Conservation (phyloP, 1,140 invertebrate genomes). For the Drosophila miranda region DNA sequence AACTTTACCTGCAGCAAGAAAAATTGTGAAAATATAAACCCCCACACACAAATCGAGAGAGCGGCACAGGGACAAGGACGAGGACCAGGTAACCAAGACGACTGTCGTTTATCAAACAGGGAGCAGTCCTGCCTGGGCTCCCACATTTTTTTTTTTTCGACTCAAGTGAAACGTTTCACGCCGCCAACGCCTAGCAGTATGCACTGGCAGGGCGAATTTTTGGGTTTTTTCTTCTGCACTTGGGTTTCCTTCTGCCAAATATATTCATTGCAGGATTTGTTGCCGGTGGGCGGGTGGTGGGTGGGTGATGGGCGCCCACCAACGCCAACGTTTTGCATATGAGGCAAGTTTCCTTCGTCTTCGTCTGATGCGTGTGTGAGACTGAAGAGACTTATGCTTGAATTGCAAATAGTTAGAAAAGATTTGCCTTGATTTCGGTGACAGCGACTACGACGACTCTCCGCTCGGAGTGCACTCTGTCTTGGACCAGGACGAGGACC, state of each 20-base stretch:
- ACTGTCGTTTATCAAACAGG: slow-evolving; percentile 69
- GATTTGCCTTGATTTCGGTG: slow-evolving; percentile 72
- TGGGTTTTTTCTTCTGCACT: slow-evolving; percentile 10
- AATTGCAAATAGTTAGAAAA: slow-evolving; percentile 80
- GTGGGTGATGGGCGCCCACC: background rate
- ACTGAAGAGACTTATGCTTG: slow-evolving; percentile 70
- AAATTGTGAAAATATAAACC: slow-evolving; percentile 74
- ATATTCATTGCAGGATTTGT: slow-evolving; percentile 79
- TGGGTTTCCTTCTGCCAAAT: slow-evolving; percentile 54
- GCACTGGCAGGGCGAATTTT: slow-evolving; percentile 38
- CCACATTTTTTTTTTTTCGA: slow-evolving; percentile 14
- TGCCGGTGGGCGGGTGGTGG: slow-evolving; percentile 28
- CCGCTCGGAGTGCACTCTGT: slow-evolving; percentile 46
- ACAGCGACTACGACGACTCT: slow-evolving; percentile 30
- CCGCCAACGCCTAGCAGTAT: slow-evolving; percentile 71
- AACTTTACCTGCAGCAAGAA: slow-evolving; percentile 44
- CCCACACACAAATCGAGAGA: slow-evolving; percentile 17
- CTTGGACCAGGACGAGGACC: background rate
- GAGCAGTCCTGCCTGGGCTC: slow-evolving; percentile 21
- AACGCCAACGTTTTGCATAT: slow-evolving; percentile 62
- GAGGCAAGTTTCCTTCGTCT: slow-evolving; percentile 16
- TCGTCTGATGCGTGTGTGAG: slow-evolving; percentile 15
- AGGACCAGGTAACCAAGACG: slow-evolving; percentile 49
- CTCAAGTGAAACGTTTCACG: slow-evolving; percentile 66
- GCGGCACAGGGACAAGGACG: background rate